A percentile compares a stretch with the other conserved stretches of the same genome.
phyloP scores from a whole-genome alignment of 2,888 invertebrate species.

The Diplolepis rosae region DNA sequence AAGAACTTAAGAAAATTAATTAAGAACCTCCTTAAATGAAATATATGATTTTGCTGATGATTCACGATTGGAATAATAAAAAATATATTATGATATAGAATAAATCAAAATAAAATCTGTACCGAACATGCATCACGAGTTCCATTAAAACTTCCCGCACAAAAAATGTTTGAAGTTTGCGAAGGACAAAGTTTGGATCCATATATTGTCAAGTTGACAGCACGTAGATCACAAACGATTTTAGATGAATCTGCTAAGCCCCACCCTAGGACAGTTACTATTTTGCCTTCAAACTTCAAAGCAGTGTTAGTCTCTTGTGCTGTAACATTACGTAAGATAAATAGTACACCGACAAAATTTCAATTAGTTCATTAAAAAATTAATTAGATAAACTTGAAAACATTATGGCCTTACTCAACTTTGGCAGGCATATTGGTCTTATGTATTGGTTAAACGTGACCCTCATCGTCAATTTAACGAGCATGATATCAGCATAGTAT shows the following conservation, averaged over 20 bases:
- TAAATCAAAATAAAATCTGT: conserved; percentile 30
- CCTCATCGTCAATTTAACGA: conserved; percentile 53
- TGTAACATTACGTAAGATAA: neutral
- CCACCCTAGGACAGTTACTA: conserved; percentile 52
- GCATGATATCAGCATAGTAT: conserved; percentile 51
- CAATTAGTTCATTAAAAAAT: neutral
- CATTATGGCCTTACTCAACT: conserved; percentile 31
- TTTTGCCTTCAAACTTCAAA: conserved; percentile 40
- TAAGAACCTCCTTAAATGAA: too few relatives aligned
- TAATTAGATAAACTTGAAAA: neutral
- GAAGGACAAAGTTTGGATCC: conserved; percentile 39
- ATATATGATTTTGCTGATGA: too few relatives aligned
- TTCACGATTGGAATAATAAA: too few relatives aligned
- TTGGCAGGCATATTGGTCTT: conserved; percentile 55
- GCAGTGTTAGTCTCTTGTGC: neutral
- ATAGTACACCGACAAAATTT: too few relatives aligned
- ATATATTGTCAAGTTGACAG: neutral
- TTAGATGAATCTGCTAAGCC: conserved; percentile 45
- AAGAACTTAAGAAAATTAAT: too few relatives aligned
- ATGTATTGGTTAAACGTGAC: conserved; percentile 53
- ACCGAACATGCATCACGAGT: conserved; percentile 49
- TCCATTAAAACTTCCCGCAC: conserved; percentile 46
- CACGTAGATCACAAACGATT: conserved; percentile 41
- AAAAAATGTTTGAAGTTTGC: conserved; percentile 42
- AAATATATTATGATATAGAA: too few relatives aligned